Conservation (phyloP, 2,113 vertebrate genomes). For the Sialia sialis region DNA sequence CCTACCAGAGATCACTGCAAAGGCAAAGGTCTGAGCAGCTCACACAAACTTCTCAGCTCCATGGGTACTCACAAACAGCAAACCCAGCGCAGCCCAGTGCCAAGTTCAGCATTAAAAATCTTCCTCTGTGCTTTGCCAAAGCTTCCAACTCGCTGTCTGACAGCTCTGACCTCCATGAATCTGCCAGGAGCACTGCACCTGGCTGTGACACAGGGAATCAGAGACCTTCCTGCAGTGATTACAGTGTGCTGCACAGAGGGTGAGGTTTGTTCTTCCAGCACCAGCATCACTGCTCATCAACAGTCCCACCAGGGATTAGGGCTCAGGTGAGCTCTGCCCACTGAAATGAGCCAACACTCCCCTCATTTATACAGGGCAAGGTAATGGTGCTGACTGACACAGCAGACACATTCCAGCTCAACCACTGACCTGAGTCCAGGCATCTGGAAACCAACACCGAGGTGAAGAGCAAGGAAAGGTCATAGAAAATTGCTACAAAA, state of each 20-base stretch:
- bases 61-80: background rate
- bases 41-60: background rate
- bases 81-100: background rate
- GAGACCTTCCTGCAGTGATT: background rate
- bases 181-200: background rate
- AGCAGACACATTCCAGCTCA: background rate
- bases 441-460: background rate
- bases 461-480: background rate
- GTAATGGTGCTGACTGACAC: background rate
- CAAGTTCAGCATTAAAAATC: background rate
- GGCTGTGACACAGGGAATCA: background rate
- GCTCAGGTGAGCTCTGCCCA: background rate
- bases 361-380: background rate
- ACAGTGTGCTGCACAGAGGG: accelerated
- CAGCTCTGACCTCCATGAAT: background rate
- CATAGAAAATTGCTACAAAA: background rate
- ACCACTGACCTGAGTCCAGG: background rate
- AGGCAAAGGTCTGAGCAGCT: background rate
- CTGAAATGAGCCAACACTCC: background rate
- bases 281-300: background rate
- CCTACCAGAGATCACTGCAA: background rate
- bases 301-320: background rate
- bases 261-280: background rate
- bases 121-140: background rate
- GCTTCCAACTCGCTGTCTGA: background rate